Percentiles rank a stretch among this genome's conserved stretches.
Evolutionary conservation across 2,797 vertebrate genomes (phyloP).

Genomic region (Serranus cabrilla): DNA sequence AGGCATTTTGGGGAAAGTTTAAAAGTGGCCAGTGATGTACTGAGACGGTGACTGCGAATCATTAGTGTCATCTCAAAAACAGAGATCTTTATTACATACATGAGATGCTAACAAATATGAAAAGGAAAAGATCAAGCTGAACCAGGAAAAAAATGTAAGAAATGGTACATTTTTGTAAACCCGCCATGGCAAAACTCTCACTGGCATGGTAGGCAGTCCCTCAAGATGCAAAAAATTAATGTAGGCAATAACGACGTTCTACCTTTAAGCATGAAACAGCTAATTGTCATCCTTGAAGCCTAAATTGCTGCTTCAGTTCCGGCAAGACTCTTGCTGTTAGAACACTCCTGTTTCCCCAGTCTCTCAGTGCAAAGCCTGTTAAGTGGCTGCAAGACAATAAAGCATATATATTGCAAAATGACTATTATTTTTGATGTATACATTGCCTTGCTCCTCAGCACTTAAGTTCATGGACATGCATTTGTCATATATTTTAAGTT

Average conservation of each 20-base stretch:
- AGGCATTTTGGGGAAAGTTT: not conserved
- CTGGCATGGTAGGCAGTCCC: constrained; percentile 11
- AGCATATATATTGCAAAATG: not conserved
- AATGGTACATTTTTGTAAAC: constrained; percentile 77
- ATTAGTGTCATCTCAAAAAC: constrained; percentile 27
- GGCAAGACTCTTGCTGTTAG: not conserved
- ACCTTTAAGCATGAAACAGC: not conserved
- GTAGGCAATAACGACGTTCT: not conserved
- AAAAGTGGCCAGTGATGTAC: constrained; percentile 30
- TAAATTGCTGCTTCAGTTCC: not conserved
- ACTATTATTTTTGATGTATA: not conserved
- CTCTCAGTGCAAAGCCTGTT: constrained; percentile 41
- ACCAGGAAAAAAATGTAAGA: constrained; percentile 19
- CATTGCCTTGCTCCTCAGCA: not conserved
- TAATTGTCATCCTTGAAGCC: not conserved
- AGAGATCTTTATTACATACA: constrained; percentile 42
- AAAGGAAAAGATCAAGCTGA: constrained; percentile 70
- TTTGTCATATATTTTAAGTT: not conserved
- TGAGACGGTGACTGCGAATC: constrained; percentile 21
- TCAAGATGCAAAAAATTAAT: not conserved
- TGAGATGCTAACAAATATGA: constrained; percentile 49
- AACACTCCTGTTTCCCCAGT: not conserved
- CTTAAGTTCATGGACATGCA: not conserved
- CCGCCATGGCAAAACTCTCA: constrained; percentile 95
- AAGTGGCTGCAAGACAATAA: not conserved